Conservation (phyloP, 1,140 invertebrate species). For the Parapsyche elsis region DNA sequence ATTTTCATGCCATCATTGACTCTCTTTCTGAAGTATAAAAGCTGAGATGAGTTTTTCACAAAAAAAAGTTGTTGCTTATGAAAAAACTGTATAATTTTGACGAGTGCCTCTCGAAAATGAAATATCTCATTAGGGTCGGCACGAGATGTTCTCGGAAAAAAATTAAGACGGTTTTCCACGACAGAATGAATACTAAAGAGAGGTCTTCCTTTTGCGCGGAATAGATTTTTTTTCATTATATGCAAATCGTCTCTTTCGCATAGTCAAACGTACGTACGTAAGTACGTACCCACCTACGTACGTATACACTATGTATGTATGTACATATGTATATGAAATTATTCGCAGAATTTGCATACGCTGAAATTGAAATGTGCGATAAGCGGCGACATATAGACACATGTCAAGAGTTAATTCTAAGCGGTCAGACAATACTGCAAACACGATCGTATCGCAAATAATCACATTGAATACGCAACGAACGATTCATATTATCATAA, state of each 20-base stretch:
- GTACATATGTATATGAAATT: no score
- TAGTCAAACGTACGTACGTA: no score
- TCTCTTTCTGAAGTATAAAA: not conserved
- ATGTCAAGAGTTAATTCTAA: no score
- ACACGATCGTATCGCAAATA: no score
- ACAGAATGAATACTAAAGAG: constrained; percentile 11
- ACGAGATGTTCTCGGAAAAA: not conserved
- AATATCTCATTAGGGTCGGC: constrained; percentile 31
- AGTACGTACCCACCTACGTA: no score
- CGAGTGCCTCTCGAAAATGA: constrained; percentile 22
- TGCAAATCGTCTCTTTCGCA: not conserved
- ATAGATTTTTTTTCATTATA: not conserved
- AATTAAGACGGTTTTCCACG: constrained; percentile 20
- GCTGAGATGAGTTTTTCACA: not conserved
- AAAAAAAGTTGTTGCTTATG: not conserved
- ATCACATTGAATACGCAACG: no score
- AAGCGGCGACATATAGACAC: no score
- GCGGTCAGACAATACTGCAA: no score
- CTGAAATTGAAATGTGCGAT: no score
- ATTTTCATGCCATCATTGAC: not conserved
- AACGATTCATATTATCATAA: no score
- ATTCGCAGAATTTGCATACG: no score
- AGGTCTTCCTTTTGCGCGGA: not conserved
- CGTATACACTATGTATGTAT: no score
- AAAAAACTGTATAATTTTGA: constrained; percentile 32